These are phyloP conservation scores for Drosophila truncata DNA, from an alignment of 1,140 invertebrate species.

Conservation along the genomic window DNA sequence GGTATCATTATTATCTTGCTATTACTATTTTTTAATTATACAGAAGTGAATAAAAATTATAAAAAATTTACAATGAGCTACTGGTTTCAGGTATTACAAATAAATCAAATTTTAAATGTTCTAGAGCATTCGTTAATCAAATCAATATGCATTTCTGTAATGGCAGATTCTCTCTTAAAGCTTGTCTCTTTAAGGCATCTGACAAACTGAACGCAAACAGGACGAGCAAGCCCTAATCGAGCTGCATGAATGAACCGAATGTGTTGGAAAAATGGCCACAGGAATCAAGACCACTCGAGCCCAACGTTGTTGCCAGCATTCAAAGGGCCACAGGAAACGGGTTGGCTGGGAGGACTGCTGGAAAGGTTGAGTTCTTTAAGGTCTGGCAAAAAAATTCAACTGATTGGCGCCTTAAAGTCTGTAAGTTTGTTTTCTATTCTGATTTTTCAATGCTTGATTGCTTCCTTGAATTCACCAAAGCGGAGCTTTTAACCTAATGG, in stretches of 20 bases:
- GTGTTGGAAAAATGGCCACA: constrained; percentile 38
- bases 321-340: not conserved
- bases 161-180: constrained; percentile 24
- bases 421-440: constrained; percentile 7
- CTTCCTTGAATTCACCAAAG: constrained; percentile 10
- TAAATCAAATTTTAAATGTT: not conserved
- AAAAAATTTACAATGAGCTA: not conserved
- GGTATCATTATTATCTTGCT: not conserved
- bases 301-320: constrained; percentile 8
- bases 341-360: not conserved
- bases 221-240: constrained; percentile 15
- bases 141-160: not conserved
- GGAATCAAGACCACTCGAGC: constrained; percentile 23
- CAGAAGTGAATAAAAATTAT: not conserved
- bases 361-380: constrained; percentile 9
- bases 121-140: not conserved
- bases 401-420: constrained; percentile 43
- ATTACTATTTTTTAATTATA: not conserved
- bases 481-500: constrained; percentile 69
- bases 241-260: constrained; percentile 41
- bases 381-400: not conserved
- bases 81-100: no score
- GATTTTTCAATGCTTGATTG: constrained; percentile 21
- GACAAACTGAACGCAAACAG: not conserved
- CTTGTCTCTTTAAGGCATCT: constrained; percentile 5